phyloP scores from a whole-genome alignment of 2,797 vertebrate species.

The Hipposideros larvatus region DNA sequence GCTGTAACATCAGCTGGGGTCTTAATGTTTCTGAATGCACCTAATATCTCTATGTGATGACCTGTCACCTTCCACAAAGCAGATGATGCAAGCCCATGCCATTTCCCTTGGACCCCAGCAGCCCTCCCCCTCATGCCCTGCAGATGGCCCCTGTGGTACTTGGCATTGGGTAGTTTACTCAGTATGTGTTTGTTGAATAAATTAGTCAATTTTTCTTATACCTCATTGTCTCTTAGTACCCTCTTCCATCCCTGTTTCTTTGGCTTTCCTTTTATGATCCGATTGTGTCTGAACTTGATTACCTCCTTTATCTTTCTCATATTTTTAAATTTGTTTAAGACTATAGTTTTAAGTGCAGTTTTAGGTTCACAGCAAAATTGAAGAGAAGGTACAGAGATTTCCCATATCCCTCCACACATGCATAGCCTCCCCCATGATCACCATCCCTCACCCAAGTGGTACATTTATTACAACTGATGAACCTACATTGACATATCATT shows the following conservation, averaged over 20 bases:
- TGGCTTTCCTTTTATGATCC: neutral
- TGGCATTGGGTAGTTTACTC: neutral
- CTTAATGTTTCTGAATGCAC: neutral
- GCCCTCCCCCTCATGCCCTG: neutral
- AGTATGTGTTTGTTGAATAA: neutral
- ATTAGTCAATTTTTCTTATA: neutral
- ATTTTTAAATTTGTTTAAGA: neutral
- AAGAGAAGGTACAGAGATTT: neutral
- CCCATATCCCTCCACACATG: neutral
- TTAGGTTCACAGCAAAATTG: neutral
- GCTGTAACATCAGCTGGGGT: constrained; percentile 51
- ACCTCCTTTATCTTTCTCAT: neutral
- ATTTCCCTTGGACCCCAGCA: neutral
- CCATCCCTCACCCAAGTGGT: too few relatives aligned
- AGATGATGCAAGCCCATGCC: neutral
- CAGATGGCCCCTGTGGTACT: neutral
- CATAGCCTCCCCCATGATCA: neutral
- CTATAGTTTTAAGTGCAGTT: neutral
- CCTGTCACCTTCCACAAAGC: neutral
- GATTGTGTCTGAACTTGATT: neutral
- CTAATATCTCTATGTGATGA: neutral
- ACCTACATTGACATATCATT: neutral
- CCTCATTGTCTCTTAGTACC: neutral
- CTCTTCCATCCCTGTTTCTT: neutral
- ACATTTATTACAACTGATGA: neutral